Base-by-base conservation (phyloP, 2,113 vertebrate species). In the Psilopogon haemacephalus region DNA sequence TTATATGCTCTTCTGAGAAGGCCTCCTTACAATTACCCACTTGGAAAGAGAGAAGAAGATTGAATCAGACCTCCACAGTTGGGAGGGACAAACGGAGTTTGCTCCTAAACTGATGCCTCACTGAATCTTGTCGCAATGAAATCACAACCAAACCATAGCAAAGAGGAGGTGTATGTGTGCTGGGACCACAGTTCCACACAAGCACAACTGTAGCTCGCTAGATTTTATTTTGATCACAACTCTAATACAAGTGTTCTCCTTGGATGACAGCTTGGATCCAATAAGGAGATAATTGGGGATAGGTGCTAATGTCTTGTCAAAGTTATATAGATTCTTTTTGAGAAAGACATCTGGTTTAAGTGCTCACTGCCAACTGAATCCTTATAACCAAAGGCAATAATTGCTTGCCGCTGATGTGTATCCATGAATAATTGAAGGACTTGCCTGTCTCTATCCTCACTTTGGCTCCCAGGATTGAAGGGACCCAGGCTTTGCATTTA, bases 371-470 rank as follows among this genome's bases (percentile, higher is more conserved):
- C 93, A 96, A 89, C 56, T 54, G 68, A 78, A 86, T 94, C 42
- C 56, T 40, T 89, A 76, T 76, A 96, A 95, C 80, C 80, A 91
- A 92, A 93, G 86, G 77, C 83, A 97, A 40, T 95, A 91, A 93
- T 89, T 96, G 86, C 94, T 95, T 93, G 55, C 84, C 90, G 92
- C 84, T 96, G 94, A 91, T 95, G 77, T 95, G 59, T 88, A 73
- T 88, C 91, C 86, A 91, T 97, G 93, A 97, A 97, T 97, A 96
- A 97, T 86, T 90, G 91, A 97, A 94, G 62, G 50, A 40, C 86
- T 92, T 96, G 78, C 78, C 78, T 95, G 94, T 69, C 48, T 89
- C 55, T 70, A 32, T 26, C 37, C 91, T 95, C 74, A 37, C 44
- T 79, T 78, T 96, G 88, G 90, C 78, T 97, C 58, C 86, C 26